Evolutionary conservation across 2,113 vertebrate genomes (phyloP).

Genomic region (Channa argus): DNA sequence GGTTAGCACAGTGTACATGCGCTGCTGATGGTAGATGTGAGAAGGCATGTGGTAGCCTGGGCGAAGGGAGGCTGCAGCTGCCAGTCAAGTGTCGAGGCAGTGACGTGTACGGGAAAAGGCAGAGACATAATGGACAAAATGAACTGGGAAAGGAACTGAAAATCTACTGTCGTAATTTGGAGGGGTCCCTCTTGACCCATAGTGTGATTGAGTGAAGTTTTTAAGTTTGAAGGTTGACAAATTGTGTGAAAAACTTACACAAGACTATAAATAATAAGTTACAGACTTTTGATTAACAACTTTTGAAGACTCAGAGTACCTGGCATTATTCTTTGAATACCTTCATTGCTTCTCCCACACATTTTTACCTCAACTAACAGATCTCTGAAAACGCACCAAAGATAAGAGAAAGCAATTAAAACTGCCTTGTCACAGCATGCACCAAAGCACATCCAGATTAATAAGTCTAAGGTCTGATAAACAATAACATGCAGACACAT

Average conservation of each 20-base stretch:
- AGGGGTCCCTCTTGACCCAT: not conserved
- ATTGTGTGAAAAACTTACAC: slow-evolving; percentile 18
- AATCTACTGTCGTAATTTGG: not conserved
- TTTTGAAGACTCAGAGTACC: slow-evolving; percentile 1
- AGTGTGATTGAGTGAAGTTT: not conserved
- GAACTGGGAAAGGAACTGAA: not conserved
- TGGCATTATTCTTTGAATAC: not conserved
- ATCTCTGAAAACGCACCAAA: slow-evolving; percentile 15
- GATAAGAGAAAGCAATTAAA: slow-evolving; percentile 63
- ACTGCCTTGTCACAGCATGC: slow-evolving; percentile 35
- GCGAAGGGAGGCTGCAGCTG: slow-evolving; percentile 10
- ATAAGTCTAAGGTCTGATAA: slow-evolving; percentile 37
- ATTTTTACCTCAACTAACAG: slow-evolving; percentile 22
- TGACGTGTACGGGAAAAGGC: slow-evolving; percentile 21
- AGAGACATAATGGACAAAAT: not conserved
- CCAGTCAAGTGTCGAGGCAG: slow-evolving; percentile 22
- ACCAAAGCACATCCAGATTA: slow-evolving; percentile 43
- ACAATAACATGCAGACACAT: slow-evolving; percentile 8
- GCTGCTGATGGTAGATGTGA: slow-evolving; percentile 46
- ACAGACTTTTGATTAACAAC: slow-evolving; percentile 1
- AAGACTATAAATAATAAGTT: slow-evolving; percentile 2
- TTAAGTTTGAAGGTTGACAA: not conserved
- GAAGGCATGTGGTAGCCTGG: slow-evolving; percentile 28
- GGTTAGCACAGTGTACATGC: slow-evolving; percentile 43
- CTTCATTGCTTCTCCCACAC: not conserved